Percentiles rank a stretch among this genome's conserved stretches.
Evolutionary conservation across 2,113 vertebrate genomes (phyloP).

Genomic region (Trinectes maculatus): DNA sequence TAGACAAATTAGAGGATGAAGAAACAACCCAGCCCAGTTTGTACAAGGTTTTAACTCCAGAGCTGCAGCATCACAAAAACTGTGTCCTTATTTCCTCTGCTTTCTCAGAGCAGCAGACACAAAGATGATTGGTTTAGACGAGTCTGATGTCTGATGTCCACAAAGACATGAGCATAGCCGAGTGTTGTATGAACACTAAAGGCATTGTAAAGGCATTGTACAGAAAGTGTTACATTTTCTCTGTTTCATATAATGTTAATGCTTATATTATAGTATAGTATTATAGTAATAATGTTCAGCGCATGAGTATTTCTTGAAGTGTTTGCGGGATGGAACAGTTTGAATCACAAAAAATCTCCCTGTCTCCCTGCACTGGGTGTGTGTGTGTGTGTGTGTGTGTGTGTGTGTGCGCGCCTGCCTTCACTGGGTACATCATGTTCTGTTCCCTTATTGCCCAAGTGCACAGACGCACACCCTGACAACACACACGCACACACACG

Average conservation of each 20-base stretch:
- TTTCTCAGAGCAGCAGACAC: neutral
- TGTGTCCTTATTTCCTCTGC: neutral
- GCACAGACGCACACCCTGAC: neutral
- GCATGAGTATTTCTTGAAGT: too few relatives aligned
- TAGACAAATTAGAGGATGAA: neutral
- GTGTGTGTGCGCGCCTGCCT: conserved; percentile 20
- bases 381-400: conserved; percentile 9
- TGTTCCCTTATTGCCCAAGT: conserved; percentile 34
- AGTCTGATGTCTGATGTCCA: neutral
- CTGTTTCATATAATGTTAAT: too few relatives aligned
- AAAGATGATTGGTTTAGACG: neutral
- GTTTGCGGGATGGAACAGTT: too few relatives aligned
- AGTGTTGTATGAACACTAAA: too few relatives aligned
- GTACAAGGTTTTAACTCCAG: neutral
- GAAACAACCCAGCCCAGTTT: neutral
- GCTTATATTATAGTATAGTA: too few relatives aligned
- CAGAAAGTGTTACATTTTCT: too few relatives aligned
- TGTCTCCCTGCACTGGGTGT: neutral
- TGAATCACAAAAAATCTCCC: too few relatives aligned
- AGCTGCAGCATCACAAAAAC: neutral
- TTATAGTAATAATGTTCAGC: too few relatives aligned
- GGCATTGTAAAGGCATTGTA: neutral
- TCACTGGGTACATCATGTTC: conserved; percentile 61
- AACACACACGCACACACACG: conserved; percentile 11
- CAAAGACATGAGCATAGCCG: neutral